phyloP scores from a whole-genome alignment of 2,888 invertebrate species.

The Leistus spinibarbis region DNA sequence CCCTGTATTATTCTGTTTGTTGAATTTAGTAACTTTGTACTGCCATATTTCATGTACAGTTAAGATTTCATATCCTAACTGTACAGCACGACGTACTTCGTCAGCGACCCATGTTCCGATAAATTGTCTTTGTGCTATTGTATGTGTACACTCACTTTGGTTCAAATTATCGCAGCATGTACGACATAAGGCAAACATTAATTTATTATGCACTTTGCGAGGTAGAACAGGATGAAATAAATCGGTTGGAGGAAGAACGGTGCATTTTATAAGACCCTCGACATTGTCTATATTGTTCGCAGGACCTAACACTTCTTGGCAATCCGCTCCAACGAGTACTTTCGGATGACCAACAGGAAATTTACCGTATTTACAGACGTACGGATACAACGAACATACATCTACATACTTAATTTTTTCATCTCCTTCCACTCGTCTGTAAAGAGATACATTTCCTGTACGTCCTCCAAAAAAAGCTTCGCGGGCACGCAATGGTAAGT shows the following conservation, averaged over 20 bases:
- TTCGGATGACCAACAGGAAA: constrained; percentile 16
- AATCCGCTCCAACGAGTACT: constrained; percentile 8
- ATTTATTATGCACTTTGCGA: not conserved
- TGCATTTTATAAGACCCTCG: constrained; percentile 5
- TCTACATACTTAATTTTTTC: constrained; percentile 32
- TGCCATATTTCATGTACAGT: constrained; percentile 51
- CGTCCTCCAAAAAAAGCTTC: constrained; percentile 14
- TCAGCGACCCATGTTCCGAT: too few species aligned
- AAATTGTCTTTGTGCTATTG: constrained; percentile 43
- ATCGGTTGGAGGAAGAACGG: not conserved
- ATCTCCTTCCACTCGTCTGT: too few species aligned
- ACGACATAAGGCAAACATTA: constrained; percentile 51
- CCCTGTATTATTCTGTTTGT: constrained; percentile 40
- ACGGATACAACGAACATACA: constrained; percentile 20
- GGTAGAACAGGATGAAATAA: constrained; percentile 17
- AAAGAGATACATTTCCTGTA: too few species aligned
- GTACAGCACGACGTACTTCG: constrained; percentile 46
- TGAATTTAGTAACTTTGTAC: constrained; percentile 47
- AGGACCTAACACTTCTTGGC: too few species aligned
- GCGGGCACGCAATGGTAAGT: constrained; percentile 10
- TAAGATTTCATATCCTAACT: constrained; percentile 48
- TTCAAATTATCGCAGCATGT: constrained; percentile 47
- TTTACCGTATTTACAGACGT: constrained; percentile 19
- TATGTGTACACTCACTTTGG: constrained; percentile 48
- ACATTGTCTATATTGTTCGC: constrained; percentile 39